A percentile compares a stretch with the other conserved stretches of the same genome.
Conservation (phyloP, 2,797 vertebrate genomes). For the Pangasius djambal region DNA sequence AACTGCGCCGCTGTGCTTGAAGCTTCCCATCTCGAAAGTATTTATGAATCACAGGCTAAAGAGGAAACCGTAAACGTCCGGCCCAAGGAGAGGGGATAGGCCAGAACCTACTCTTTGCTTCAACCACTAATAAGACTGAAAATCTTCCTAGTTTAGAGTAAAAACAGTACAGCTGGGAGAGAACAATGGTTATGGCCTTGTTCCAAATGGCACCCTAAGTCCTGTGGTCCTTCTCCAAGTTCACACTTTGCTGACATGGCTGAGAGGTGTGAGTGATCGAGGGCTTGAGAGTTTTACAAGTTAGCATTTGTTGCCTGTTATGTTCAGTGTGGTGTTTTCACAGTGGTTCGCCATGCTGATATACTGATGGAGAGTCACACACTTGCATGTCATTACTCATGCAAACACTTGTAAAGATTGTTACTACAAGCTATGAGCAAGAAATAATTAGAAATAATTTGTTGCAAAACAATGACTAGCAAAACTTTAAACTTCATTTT, state of each 20-base stretch:
- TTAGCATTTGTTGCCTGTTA: constrained; percentile 21
- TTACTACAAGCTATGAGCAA: not conserved
- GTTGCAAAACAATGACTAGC: not conserved
- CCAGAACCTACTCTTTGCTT: not conserved
- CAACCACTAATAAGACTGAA: not conserved
- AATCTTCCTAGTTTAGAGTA: not conserved
- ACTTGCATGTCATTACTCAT: not conserved
- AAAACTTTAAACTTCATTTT: not conserved
- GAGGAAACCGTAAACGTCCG: constrained; percentile 24
- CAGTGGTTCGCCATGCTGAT: constrained; percentile 5
- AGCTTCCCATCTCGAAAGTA: not conserved
- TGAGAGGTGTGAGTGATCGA: not conserved
- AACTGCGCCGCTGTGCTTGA: constrained; percentile 6
- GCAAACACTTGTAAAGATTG: not conserved
- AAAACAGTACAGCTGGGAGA: constrained; percentile 1
- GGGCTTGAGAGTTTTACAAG: constrained; percentile 18
- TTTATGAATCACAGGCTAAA: constrained; percentile 27
- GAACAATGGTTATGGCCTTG: not conserved
- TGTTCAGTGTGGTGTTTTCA: constrained; percentile 7
- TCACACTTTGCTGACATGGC: constrained; percentile 17
- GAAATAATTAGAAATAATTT: not conserved
- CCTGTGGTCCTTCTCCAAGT: not conserved
- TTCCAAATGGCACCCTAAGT: constrained; percentile 2
- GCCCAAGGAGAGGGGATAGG: not conserved
- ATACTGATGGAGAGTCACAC: not conserved